Evolutionary conservation across 2,113 vertebrate genomes (phyloP).

Genomic region (Dipodomys spectabilis): DNA sequence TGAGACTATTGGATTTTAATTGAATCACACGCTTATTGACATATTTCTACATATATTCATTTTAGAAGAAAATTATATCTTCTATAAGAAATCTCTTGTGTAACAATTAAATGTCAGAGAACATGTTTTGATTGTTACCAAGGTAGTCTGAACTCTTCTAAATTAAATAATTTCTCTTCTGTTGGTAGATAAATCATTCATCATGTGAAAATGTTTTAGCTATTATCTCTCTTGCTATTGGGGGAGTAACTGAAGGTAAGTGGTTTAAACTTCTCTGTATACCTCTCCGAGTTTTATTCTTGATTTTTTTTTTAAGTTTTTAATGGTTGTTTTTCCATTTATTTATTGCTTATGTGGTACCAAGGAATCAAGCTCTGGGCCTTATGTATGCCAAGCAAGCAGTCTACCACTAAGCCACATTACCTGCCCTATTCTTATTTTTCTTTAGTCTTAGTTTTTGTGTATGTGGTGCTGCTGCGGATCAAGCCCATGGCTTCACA

Average conservation of each 20-base stretch:
- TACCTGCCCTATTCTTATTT: too few relatives aligned
- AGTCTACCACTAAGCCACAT: too few relatives aligned
- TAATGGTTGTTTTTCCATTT: too few relatives aligned
- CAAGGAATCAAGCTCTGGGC: too few relatives aligned
- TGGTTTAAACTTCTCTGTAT: constrained; percentile 16
- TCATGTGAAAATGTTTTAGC: constrained; percentile 94
- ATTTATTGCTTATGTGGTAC: too few relatives aligned
- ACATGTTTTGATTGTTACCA: constrained; percentile 47
- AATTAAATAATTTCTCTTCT: constrained; percentile 71
- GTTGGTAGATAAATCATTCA: constrained; percentile 90
- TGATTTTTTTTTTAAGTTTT: constrained; percentile 9
- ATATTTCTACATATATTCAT: constrained; percentile 6
- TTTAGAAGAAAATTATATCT: constrained; percentile 47
- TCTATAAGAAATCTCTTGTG: constrained; percentile 24
- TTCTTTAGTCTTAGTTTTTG: too few relatives aligned
- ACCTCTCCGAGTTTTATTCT: constrained; percentile 2
- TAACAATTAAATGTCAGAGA: constrained; percentile 47
- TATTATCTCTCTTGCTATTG: constrained; percentile 97
- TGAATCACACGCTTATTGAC: constrained; percentile 24
- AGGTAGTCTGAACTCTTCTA: constrained; percentile 52
- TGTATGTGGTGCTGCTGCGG: not conserved
- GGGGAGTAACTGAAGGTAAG: constrained; percentile 95
- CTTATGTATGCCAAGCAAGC: too few relatives aligned
- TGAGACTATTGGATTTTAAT: constrained; percentile 22
- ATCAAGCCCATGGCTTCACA: too few relatives aligned